Base-by-base conservation (phyloP, 2,888 invertebrate species). In the Lepetodrilus schrolli region DNA sequence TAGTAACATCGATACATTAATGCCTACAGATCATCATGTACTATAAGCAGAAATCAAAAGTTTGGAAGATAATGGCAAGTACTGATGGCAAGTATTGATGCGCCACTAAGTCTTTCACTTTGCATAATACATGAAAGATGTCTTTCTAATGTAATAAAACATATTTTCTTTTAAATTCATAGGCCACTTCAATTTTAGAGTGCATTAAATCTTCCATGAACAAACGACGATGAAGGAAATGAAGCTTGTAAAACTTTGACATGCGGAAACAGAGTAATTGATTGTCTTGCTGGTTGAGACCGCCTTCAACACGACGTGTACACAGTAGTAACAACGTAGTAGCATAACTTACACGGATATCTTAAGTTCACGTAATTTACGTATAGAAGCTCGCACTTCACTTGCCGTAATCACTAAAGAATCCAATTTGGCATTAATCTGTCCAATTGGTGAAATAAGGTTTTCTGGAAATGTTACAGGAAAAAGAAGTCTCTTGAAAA, bases 401-500 rank as follows among this genome's bases (percentile, higher is more conserved):
- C 65, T 68, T 0, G 78, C 78, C 13, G 75, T 74, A 20, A 80
- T 36, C 1, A 47, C 34, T 21, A 81, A 58, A 10, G 76, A 73
- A 70, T 81, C 81, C 30, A 81, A 74, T 34, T 78, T 34, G 17
- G 79, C 80, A 70, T 78, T 81, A 7, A 81, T 73, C 49, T 78
- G 75, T 10, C 83, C 83, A 5, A 83, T 70, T 37, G 80, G 78
- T 7, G 76, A 50, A 7, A 79, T 66, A 20, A 85, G 81, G 13
- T 71, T 48, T 48, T 79, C 76, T 2, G 87, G 87, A 77, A 84
- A 86, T 7, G 82, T 77, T n/a, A 81, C 74, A 0, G 87, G 86
- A 66, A 82, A 83, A 7, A 87, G 74, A 13, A 87, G 75, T 4
- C 84, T 75, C 72, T 83, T 86, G 34, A 86, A 80, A 68, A 86